Evolutionary conservation across 2,888 invertebrate genomes (phyloP).

Genomic region (Quadriops clusia): DNA sequence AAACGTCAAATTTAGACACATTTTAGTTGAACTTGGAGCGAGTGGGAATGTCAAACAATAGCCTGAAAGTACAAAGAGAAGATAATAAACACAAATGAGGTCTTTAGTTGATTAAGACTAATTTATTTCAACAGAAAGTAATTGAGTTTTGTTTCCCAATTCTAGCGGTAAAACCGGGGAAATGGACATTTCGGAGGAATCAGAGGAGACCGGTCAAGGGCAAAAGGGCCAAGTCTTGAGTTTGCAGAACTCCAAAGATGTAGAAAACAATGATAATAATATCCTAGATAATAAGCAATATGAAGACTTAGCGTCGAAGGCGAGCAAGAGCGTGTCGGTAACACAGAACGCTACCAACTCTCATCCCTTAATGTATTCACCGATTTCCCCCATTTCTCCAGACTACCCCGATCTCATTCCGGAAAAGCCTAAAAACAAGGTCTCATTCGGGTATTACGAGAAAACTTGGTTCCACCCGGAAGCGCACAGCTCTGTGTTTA

Average conservation of each 20-base stretch:
- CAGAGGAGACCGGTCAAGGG: slow-evolving; percentile 16
- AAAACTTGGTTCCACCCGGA: slow-evolving; percentile 26
- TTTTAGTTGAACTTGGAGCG: no score
- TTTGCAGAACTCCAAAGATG: slow-evolving; percentile 15
- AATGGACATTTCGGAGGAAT: slow-evolving; percentile 27
- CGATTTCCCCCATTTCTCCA: slow-evolving; percentile 28
- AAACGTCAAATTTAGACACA: no score
- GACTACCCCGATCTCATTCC: slow-evolving; percentile 35
- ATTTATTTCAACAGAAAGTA: no score
- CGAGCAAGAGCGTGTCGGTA: slow-evolving; percentile 15
- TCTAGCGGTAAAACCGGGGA: no score
- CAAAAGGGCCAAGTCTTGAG: slow-evolving; percentile 19
- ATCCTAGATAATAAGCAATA: slow-evolving; percentile 20
- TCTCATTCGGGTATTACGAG: slow-evolving; percentile 18
- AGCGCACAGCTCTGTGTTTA: slow-evolving; percentile 25
- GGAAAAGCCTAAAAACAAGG: slow-evolving; percentile 26
- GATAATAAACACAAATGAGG: slow-evolving; percentile 13
- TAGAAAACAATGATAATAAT: slow-evolving; percentile 15
- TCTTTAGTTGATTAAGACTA: no score
- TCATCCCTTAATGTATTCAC: slow-evolving; percentile 35
- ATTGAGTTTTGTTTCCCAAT: no score
- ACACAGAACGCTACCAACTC: slow-evolving; percentile 32
- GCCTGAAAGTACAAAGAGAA: no score
- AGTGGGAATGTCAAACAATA: no score
- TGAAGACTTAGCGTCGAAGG: slow-evolving; percentile 13